Percentiles rank a stretch among this genome's conserved stretches.
phyloP scores from a whole-genome alignment of 2,113 vertebrate species.

The Benitochromis conjunctus region DNA sequence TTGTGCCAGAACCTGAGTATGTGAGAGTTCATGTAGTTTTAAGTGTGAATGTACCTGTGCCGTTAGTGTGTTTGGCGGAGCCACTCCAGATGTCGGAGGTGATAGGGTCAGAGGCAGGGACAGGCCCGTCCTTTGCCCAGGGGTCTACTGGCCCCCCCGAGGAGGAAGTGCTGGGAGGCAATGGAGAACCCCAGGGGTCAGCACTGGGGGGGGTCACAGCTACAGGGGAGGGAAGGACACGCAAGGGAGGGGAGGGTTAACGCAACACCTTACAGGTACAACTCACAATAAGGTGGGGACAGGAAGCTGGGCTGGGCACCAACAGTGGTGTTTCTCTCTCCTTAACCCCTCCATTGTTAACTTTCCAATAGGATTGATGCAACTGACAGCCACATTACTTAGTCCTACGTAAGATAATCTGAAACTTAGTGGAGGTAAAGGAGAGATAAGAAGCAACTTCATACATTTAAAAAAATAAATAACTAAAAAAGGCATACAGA shows the following conservation, averaged over 20 bases:
- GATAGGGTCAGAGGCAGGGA: constrained; percentile 70
- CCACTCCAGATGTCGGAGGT: constrained; percentile 78
- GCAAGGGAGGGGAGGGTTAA: constrained; percentile 61
- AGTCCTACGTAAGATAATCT: neutral
- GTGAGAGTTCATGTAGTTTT: constrained; percentile 2
- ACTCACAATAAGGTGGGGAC: constrained; percentile 42
- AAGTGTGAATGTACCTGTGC: constrained; percentile 73
- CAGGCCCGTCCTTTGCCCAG: constrained; percentile 72
- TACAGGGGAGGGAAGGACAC: constrained; percentile 63
- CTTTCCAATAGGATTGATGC: neutral
- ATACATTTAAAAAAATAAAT: neutral
- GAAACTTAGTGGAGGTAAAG: constrained; percentile 35
- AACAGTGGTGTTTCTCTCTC: constrained; percentile 48
- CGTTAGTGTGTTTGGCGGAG: constrained; percentile 76
- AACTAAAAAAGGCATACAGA: neutral
- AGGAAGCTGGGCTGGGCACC: constrained; percentile 50
- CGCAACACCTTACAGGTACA: constrained; percentile 57
- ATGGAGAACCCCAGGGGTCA: constrained; percentile 77
- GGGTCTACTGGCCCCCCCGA: constrained; percentile 76
- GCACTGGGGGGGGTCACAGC: constrained; percentile 77
- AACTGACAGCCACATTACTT: neutral
- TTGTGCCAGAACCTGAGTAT: neutral
- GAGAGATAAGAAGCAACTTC: constrained; percentile 40
- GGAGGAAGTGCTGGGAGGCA: constrained; percentile 70
- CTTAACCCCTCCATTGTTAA: constrained; percentile 27